Evolutionary conservation across 1,140 invertebrate genomes (phyloP).

Genomic region (Listronotus oregonensis): DNA sequence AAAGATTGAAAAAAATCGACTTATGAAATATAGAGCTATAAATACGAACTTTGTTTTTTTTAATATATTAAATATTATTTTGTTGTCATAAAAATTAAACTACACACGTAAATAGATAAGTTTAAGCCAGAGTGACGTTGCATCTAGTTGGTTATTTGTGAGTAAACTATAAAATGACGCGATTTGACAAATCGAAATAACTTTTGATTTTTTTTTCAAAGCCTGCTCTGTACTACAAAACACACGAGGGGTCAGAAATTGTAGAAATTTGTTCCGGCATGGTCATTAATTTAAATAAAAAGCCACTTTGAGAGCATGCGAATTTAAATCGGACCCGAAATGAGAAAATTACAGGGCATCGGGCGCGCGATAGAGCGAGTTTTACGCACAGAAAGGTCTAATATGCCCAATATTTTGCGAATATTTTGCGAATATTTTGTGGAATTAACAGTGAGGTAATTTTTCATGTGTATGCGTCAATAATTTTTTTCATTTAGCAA

Average conservation of each 20-base stretch:
- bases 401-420: background rate
- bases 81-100: too few species aligned
- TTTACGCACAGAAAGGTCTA: slow-evolving; percentile 8
- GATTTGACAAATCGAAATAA: too few species aligned
- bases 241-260: slow-evolving; percentile 4
- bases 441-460: slow-evolving; percentile 13
- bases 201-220: too few species aligned
- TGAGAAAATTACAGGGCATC: slow-evolving; percentile 1
- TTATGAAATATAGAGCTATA: too few species aligned
- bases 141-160: too few species aligned
- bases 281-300: slow-evolving; percentile 21
- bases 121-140: too few species aligned
- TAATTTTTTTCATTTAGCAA: slow-evolving; percentile 10
- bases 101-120: too few species aligned
- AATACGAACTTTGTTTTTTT: too few species aligned
- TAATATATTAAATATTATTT: too few species aligned
- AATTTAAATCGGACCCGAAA: slow-evolving; percentile 8
- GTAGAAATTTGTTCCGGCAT: slow-evolving; percentile 1
- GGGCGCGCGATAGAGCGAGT: background rate
- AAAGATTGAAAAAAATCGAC: too few species aligned
- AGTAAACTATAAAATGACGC: too few species aligned
- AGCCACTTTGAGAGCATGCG: slow-evolving; percentile 13
- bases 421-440: slow-evolving; percentile 2
- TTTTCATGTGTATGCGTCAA: background rate
- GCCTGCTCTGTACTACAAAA: too few species aligned